Conservation (phyloP, 2,888 invertebrate genomes). For the Agrilus mali region DNA sequence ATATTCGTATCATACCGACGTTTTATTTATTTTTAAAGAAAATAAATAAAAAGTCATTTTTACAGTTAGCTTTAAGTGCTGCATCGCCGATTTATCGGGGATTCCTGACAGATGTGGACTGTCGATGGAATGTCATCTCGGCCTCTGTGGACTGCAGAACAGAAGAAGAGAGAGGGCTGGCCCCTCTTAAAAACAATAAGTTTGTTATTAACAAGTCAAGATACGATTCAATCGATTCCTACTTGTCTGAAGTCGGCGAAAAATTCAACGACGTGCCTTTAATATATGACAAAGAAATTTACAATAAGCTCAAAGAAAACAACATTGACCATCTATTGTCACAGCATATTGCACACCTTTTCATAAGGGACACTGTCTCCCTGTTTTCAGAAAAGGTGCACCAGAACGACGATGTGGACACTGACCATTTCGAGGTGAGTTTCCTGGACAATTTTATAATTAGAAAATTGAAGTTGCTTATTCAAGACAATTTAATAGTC, state of each 20-base stretch:
- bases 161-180: constrained; percentile 76
- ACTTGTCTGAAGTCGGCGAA: constrained; percentile 79
- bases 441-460: not conserved
- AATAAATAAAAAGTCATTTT: constrained; percentile 8
- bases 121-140: constrained; percentile 95
- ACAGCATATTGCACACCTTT: constrained; percentile 93
- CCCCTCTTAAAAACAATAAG: constrained; percentile 57
- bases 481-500: too few species aligned
- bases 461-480: too few species aligned
- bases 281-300: constrained; percentile 73
- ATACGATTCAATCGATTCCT: constrained; percentile 96
- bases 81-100: constrained; percentile 93
- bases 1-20: too few species aligned
- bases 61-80: constrained; percentile 86
- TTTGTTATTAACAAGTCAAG: constrained; percentile 86
- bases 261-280: constrained; percentile 92
- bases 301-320: constrained; percentile 68
- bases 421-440: constrained; percentile 93
- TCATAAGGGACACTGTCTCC: constrained; percentile 93
- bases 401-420: constrained; percentile 86
- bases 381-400: constrained; percentile 89
- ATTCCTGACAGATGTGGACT: constrained; percentile 88
- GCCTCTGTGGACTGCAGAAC: constrained; percentile 94
- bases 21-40: too few species aligned
- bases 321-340: constrained; percentile 90